Evolutionary conservation across 2,113 vertebrate genomes (phyloP), one percentile per base, ranked within the genome.

Genomic region (Mirounga angustirostris): DNA sequence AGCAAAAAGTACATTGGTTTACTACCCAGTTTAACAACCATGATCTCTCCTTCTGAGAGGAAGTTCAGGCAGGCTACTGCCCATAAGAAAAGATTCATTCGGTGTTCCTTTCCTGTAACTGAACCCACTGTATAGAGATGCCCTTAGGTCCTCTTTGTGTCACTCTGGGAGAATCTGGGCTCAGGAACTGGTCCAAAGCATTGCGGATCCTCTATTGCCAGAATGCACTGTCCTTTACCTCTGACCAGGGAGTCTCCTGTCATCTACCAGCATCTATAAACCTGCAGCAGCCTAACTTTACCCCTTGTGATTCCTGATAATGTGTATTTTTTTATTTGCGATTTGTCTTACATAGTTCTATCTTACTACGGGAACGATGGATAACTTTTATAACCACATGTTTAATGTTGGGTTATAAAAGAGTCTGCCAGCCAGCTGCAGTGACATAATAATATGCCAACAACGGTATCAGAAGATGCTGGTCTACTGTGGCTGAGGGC

Each of bases 361-460:
- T 67, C 52, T 92, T 78, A 78, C 16, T 36, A 59, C 3, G 81
- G 56, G 58, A 93, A 88, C 40, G 56, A 73, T 21, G 28, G n/a
- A 36, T 33, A 59, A 69, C 36, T 67, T 61, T 93, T 78, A 76
- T 40, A 93, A 86, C 43, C 46, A 91, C 33, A 12, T 83, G 36
- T 71, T 91, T 92, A 58, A 52, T 76, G 8, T 54, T 81, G 50
- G 36, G 63, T 63, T 89, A 78, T 67, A 21, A 74, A 89, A 97
- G 16, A 78, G 81, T 89, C 13, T 56, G 46, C 91, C 89, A 86
- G 1, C 33, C 26, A 74, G 54, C 33, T 36, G 3, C 10, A 92
- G 61, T 67, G 30, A 74, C 59, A 80, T 21, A 91, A 63, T 83
- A 59, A 69, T 30, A 73, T 54, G 9, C 40, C 50, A 83, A 81